Evolutionary conservation across 1,140 invertebrate genomes (phyloP).

Genomic region (Lycorma delicatula): DNA sequence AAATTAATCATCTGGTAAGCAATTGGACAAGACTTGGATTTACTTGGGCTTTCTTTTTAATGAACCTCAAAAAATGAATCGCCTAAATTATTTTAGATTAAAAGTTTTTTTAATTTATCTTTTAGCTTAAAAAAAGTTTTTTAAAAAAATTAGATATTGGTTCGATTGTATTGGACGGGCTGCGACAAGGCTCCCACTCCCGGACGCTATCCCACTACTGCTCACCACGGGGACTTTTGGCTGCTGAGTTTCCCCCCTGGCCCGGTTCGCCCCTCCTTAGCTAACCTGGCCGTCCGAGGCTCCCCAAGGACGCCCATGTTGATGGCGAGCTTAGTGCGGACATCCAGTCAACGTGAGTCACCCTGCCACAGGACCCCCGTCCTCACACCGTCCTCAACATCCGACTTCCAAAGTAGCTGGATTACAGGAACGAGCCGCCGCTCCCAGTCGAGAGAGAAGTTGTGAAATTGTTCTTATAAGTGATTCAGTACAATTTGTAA

Average conservation of each 20-base stretch:
- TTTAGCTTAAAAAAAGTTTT: no score
- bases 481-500: no score
- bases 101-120: no score
- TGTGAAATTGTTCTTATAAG: no score
- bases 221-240: conserved; percentile 91
- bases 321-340: conserved; percentile 85
- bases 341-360: conserved; percentile 68
- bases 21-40: no score
- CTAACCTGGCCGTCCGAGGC: conserved; percentile 73
- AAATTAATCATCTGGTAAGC: no score
- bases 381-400: conserved; percentile 75
- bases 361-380: conserved; percentile 59
- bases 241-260: conserved; percentile 94
- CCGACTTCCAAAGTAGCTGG: conserved; percentile 85
- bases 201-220: conserved; percentile 96
- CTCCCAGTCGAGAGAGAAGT: conserved; percentile 80
- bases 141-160: conserved; percentile 39
- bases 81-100: no score
- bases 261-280: conserved; percentile 91
- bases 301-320: conserved; percentile 82
- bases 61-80: no score
- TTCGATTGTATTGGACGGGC: conserved; percentile 80
- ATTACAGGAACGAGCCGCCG: conserved; percentile 85
- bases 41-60: no score
- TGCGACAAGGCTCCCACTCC: conserved; percentile 76